These are phyloP conservation scores for Nomada flava DNA, from an alignment of 2,888 invertebrate genomes.

Conservation along the genomic window DNA sequence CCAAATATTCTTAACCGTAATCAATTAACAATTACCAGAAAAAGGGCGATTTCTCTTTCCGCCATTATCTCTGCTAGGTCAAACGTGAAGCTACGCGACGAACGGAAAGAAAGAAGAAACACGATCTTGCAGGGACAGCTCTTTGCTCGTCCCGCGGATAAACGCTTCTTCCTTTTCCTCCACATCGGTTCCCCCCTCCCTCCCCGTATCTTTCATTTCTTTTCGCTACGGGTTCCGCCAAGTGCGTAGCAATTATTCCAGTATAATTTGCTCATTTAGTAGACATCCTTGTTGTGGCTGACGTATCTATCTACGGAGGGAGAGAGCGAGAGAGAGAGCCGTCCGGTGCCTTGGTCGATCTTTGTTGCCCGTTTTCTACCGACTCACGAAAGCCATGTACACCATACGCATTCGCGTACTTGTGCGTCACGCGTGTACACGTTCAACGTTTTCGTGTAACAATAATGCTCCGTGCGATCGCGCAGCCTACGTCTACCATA, in stretches of 20 bases:
- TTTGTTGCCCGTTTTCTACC: slow-evolving; percentile 29
- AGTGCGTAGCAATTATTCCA: slow-evolving; percentile 76
- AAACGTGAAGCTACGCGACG: slow-evolving; percentile 10
- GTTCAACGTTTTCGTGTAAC: slow-evolving; percentile 45
- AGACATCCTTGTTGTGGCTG: slow-evolving; percentile 79
- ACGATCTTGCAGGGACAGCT: not conserved
- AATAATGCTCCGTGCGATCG: slow-evolving; percentile 28
- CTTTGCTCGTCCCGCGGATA: not conserved
- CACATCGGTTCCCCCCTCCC: not conserved
- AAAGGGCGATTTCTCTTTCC: not conserved
- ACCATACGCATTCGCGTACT: slow-evolving; percentile 1
- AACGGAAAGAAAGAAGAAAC: slow-evolving; percentile 17
- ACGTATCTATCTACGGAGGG: slow-evolving; percentile 70
- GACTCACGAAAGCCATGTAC: not conserved
- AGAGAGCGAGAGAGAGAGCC: slow-evolving; percentile 53
- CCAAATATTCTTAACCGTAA: not conserved
- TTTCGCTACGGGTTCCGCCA: slow-evolving; percentile 55
- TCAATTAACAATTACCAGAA: slow-evolving; percentile 11
- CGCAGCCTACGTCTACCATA: not conserved
- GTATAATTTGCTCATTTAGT: slow-evolving; percentile 79
- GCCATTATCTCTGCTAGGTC: not conserved
- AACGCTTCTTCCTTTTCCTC: not conserved
- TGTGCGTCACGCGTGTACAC: not conserved
- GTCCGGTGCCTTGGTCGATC: slow-evolving; percentile 42
- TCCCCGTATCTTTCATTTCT: slow-evolving; percentile 1